A percentile compares a stretch with the other conserved stretches of the same genome.
These are phyloP conservation scores for Cromileptes altivelis DNA, from an alignment of 2,113 vertebrate species.

Conservation along the genomic window DNA sequence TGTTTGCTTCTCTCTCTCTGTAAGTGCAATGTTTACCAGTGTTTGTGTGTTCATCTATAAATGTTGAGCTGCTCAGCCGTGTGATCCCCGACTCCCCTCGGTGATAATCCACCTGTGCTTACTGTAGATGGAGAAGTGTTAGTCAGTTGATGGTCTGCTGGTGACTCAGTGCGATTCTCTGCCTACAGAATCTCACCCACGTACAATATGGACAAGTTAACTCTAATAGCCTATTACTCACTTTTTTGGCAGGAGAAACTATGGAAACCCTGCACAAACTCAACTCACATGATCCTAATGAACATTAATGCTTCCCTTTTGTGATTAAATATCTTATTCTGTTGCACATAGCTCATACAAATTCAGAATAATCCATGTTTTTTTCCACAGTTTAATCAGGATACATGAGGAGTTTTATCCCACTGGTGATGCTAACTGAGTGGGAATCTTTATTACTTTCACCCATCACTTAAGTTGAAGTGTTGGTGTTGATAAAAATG, in stretches of 20 bases:
- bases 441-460: constrained; percentile 24
- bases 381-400: neutral
- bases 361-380: neutral
- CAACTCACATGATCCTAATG: constrained; percentile 5
- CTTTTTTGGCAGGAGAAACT: constrained; percentile 45
- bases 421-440: neutral
- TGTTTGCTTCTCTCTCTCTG: neutral
- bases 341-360: neutral
- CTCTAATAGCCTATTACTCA: constrained; percentile 55
- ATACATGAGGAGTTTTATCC: neutral
- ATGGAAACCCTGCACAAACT: constrained; percentile 50
- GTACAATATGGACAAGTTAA: constrained; percentile 50
- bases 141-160: constrained; percentile 53
- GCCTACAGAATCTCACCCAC: constrained; percentile 67
- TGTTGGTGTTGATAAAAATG: constrained; percentile 7
- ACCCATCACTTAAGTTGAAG: constrained; percentile 2
- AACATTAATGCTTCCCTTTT: neutral
- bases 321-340: neutral
- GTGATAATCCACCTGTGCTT: constrained; percentile 32
- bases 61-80: constrained; percentile 23
- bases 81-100: constrained; percentile 14
- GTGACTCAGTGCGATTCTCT: constrained; percentile 66
- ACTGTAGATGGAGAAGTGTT: constrained; percentile 34
- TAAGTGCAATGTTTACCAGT: constrained; percentile 19
- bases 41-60: constrained; percentile 30